A percentile compares a stretch with the other conserved stretches of the same genome.
Conservation (phyloP, 1,140 invertebrate genomes). For the Homalodisca vitripennis region DNA sequence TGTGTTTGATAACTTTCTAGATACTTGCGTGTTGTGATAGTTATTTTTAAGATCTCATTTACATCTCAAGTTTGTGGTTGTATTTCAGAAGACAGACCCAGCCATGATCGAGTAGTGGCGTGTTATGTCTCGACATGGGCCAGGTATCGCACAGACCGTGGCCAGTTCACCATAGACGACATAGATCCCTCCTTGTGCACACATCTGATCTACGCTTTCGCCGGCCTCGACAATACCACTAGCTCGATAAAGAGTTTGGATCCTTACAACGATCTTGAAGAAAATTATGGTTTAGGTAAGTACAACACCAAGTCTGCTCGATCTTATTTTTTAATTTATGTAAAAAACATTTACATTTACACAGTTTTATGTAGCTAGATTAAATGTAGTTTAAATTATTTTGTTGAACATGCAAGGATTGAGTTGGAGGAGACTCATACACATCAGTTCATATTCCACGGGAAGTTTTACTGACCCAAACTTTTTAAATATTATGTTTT, state of each 20-base stretch:
- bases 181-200: constrained; percentile 80
- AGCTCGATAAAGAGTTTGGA: constrained; percentile 62
- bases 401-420: neutral
- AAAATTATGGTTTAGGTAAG: constrained; percentile 60
- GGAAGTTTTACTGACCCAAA: too few species aligned
- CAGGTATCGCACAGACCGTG: constrained; percentile 62
- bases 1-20: too few species aligned
- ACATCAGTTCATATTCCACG: too few species aligned
- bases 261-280: constrained; percentile 57
- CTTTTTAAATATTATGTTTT: too few species aligned
- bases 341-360: neutral
- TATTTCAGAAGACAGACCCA: too few species aligned
- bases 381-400: neutral
- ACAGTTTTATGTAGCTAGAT: neutral
- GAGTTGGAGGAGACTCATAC: too few species aligned
- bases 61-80: too few species aligned
- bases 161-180: constrained; percentile 64
- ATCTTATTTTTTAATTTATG: neutral
- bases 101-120: constrained; percentile 53
- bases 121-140: constrained; percentile 82
- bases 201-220: constrained; percentile 86
- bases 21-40: too few species aligned
- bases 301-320: neutral
- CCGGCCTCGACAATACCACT: constrained; percentile 65
- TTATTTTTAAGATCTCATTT: too few species aligned